Conservation (phyloP, 2,113 vertebrate genomes). For the Leuciscus idus region DNA sequence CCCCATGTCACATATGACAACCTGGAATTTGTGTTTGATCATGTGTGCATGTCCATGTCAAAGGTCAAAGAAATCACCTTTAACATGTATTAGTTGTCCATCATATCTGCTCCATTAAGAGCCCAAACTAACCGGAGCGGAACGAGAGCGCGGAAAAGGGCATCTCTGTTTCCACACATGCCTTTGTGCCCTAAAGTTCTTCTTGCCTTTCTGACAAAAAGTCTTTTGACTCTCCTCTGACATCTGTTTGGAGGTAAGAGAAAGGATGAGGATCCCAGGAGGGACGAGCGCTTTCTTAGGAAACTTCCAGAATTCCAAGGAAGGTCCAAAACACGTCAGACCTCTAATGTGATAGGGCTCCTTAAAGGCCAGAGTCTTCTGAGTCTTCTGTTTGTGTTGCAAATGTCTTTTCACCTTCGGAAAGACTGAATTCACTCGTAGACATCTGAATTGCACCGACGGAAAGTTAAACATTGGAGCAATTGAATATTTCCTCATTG, state of each 20-base stretch:
- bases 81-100: not conserved
- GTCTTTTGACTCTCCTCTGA: conserved; percentile 66
- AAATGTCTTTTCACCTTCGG: not conserved
- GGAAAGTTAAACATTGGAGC: not conserved
- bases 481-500: not conserved
- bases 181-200: conserved; percentile 45
- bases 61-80: conserved; percentile 6
- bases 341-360: conserved; percentile 8
- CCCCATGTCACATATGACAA: conserved; percentile 23
- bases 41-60: not conserved
- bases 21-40: conserved; percentile 38
- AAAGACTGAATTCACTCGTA: not conserved
- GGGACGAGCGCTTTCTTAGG: conserved; percentile 14
- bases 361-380: conserved; percentile 34
- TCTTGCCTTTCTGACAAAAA: conserved; percentile 65
- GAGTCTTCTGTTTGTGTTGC: not conserved
- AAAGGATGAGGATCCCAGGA: conserved; percentile 23
- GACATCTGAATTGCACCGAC: not conserved
- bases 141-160: not conserved
- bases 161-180: conserved; percentile 36
- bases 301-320: not conserved
- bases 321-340: conserved; percentile 23
- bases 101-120: not conserved
- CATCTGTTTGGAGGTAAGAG: conserved; percentile 11
- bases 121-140: not conserved